Evolutionary conservation across 2,113 vertebrate species (phyloP).

Genomic region (Oreamnos americanus): DNA sequence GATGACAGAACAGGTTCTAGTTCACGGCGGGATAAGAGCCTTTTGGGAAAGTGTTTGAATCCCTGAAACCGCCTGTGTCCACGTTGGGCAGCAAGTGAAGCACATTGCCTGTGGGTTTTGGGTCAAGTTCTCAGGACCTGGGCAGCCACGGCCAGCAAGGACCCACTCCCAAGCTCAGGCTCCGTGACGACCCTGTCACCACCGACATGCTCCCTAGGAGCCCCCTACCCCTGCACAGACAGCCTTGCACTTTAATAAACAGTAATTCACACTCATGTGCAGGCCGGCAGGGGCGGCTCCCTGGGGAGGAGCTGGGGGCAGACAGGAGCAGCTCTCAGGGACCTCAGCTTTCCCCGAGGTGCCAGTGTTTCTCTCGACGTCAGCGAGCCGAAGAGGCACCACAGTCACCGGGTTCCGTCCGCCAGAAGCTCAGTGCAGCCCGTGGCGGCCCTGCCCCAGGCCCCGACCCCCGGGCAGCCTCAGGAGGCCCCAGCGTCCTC

Average conservation of each 20-base stretch:
- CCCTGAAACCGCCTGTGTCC: background rate
- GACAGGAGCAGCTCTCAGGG: background rate
- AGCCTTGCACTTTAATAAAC: too few relatives aligned
- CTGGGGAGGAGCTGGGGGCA: background rate
- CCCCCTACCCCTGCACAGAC: too few relatives aligned
- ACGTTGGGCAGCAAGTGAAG: accelerated
- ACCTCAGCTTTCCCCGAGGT: background rate
- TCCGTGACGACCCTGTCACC: accelerated
- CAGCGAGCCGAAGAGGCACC: background rate
- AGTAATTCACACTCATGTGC: background rate
- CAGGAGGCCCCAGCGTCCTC: background rate
- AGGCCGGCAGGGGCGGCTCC: background rate
- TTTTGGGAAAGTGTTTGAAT: background rate
- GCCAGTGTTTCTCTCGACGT: background rate
- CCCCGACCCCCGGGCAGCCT: accelerated
- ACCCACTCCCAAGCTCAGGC: accelerated
- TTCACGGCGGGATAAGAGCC: background rate
- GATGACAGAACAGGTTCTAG: background rate
- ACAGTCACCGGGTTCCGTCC: accelerated
- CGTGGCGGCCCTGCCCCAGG: background rate
- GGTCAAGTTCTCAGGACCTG: background rate
- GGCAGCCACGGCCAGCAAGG: background rate
- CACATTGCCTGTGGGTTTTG: accelerated
- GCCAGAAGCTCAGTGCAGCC: accelerated
- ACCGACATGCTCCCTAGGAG: background rate